A percentile compares a stretch with the other conserved stretches of the same genome.
These are phyloP conservation scores for Eupithecia insigniata DNA, from an alignment of 2,888 invertebrate genomes.

Conservation along the genomic window DNA sequence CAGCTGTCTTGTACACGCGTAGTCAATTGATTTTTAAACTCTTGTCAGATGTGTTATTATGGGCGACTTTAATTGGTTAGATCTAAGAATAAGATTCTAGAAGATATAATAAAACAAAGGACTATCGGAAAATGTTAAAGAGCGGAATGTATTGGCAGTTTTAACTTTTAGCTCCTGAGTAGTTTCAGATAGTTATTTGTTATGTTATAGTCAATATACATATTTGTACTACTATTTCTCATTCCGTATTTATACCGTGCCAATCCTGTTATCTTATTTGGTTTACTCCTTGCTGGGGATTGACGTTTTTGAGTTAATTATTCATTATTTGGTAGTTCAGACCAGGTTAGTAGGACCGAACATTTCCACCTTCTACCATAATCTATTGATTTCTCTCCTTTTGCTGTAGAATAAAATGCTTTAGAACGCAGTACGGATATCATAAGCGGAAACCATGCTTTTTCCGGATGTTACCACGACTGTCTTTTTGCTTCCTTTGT, in stretches of 20 bases:
- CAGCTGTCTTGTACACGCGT: slow-evolving; percentile 15
- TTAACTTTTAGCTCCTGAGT: neutral
- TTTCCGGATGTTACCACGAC: slow-evolving; percentile 64
- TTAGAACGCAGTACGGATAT: neutral
- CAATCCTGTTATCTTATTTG: no score
- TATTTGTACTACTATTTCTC: no score
- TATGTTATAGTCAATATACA: neutral
- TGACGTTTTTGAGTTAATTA: neutral
- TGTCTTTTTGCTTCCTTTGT: slow-evolving; percentile 64
- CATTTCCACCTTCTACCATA: neutral
- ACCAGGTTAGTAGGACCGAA: neutral
- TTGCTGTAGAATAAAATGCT: neutral
- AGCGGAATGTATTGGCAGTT: neutral
- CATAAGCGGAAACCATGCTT: neutral
- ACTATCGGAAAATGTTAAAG: neutral
- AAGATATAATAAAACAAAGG: neutral
- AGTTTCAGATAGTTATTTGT: neutral
- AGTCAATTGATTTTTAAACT: slow-evolving; percentile 14
- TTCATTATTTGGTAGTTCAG: neutral
- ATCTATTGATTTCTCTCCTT: neutral
- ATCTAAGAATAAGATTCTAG: neutral
- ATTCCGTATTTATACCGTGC: neutral
- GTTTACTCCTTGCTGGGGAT: neutral
- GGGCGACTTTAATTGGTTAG: neutral
- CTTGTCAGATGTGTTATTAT: neutral